Percentiles rank a stretch among this genome's conserved stretches.
Evolutionary conservation across 2,888 invertebrate species (phyloP).

Genomic region (Altica lythri): DNA sequence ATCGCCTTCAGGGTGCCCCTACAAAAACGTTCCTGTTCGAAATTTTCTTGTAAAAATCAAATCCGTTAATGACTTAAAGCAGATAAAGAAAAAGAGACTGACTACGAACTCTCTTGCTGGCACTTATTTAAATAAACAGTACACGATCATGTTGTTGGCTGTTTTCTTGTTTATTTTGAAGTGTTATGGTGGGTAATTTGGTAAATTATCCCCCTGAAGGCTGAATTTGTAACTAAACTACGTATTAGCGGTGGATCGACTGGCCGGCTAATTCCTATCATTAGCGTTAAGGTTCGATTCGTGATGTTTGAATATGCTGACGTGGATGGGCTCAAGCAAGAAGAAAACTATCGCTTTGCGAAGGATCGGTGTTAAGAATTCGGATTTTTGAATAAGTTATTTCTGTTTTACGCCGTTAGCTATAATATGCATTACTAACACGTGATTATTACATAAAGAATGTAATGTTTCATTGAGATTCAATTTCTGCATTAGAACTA

Average conservation of each 20-base stretch:
- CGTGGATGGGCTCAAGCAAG: conserved; percentile 44
- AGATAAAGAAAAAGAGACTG: conserved; percentile 17
- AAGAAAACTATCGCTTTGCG: background rate
- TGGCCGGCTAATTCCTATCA: conserved; percentile 63
- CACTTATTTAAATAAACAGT: conserved; percentile 58
- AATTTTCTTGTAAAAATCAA: background rate
- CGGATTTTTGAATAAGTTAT: background rate
- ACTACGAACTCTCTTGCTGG: conserved; percentile 19
- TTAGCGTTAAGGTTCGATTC: conserved; percentile 59
- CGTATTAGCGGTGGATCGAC: conserved; percentile 68
- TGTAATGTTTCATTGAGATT: no score
- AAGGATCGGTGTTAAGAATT: background rate
- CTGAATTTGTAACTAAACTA: conserved; percentile 69
- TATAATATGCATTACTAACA: no score
- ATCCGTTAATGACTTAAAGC: conserved; percentile 19
- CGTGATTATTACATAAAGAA: no score
- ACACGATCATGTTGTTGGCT: conserved; percentile 56
- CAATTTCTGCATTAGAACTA: no score
- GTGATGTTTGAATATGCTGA: conserved; percentile 61
- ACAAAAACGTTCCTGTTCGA: no score
- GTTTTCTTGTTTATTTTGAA: conserved; percentile 60
- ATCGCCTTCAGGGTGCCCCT: no score
- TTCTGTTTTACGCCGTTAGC: no score
- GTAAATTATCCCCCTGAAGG: conserved; percentile 65
- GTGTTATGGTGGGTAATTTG: conserved; percentile 59